These are phyloP conservation scores for Artibeus jamaicensis DNA, from an alignment of 2,797 vertebrate species.

Conservation along the genomic window DNA sequence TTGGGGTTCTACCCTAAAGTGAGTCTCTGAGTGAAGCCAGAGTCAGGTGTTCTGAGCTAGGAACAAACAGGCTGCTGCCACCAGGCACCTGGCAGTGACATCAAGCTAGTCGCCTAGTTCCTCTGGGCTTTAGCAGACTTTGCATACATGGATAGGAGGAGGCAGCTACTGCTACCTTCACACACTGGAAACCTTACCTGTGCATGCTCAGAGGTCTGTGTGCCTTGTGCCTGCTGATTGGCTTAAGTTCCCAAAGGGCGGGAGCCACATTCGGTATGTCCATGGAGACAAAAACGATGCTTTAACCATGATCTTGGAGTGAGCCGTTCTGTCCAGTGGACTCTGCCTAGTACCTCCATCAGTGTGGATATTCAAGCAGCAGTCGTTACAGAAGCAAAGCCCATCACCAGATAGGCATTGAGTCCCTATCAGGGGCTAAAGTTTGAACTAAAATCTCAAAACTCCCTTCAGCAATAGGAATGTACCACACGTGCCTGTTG, in stretches of 20 bases:
- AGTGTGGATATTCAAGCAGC: rapidly evolving
- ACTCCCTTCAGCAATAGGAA: neutral
- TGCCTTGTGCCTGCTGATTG: neutral
- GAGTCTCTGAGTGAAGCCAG: neutral
- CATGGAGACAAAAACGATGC: neutral
- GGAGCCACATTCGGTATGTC: neutral
- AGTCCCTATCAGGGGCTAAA: neutral
- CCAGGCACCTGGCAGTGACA: neutral
- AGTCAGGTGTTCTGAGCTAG: neutral
- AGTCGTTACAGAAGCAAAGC: neutral
- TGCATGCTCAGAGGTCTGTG: neutral
- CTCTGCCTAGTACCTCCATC: neutral
- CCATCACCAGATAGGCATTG: neutral
- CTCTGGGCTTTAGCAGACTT: neutral
- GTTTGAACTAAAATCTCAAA: neutral
- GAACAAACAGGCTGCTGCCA: neutral
- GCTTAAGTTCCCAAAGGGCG: neutral
- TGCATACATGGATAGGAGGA: neutral
- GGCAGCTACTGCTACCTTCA: neutral
- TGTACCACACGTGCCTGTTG: neutral
- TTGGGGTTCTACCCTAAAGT: neutral
- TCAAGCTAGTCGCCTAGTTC: neutral
- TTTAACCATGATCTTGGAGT: neutral
- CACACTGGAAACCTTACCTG: neutral
- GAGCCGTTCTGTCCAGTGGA: neutral